Conservation (phyloP, 2,888 invertebrate genomes). For the Galerucella nymphaeae region DNA sequence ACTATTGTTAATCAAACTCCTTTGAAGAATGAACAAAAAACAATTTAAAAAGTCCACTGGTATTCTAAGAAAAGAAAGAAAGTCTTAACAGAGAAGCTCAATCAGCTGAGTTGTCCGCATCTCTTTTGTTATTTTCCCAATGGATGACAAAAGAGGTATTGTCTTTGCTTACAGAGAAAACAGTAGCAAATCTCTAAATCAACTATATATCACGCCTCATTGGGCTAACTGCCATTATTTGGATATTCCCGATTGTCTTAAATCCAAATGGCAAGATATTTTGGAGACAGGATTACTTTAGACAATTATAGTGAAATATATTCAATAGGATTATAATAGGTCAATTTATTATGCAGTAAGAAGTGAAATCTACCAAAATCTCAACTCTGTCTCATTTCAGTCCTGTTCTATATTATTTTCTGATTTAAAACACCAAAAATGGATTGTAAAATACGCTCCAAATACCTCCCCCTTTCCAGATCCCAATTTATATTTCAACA, state of each 20-base stretch:
- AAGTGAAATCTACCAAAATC: not conserved
- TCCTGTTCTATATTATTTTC: no score
- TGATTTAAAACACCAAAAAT: no score
- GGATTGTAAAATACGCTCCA: no score
- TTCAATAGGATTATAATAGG: not conserved
- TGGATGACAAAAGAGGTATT: slow-evolving; percentile 46
- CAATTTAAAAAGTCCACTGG: slow-evolving; percentile 14
- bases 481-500: not conserved
- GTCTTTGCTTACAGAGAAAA: slow-evolving; percentile 46
- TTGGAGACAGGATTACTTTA: not conserved
- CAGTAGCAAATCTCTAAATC: slow-evolving; percentile 47
- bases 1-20: slow-evolving; percentile 45
- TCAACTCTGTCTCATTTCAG: no score
- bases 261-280: not conserved
- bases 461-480: not conserved
- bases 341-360: not conserved
- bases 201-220: slow-evolving; percentile 47
- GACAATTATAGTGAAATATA: slow-evolving; percentile 2
- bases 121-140: slow-evolving; percentile 43
- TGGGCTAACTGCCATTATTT: slow-evolving; percentile 35
- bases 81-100: slow-evolving; percentile 31
- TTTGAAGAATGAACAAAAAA: slow-evolving; percentile 39
- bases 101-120: slow-evolving; percentile 43
- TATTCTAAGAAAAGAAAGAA: slow-evolving; percentile 34
- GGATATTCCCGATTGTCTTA: slow-evolving; percentile 12